Base-by-base conservation (phyloP, 2,888 invertebrate species). In the Sympetrum striolatum region DNA sequence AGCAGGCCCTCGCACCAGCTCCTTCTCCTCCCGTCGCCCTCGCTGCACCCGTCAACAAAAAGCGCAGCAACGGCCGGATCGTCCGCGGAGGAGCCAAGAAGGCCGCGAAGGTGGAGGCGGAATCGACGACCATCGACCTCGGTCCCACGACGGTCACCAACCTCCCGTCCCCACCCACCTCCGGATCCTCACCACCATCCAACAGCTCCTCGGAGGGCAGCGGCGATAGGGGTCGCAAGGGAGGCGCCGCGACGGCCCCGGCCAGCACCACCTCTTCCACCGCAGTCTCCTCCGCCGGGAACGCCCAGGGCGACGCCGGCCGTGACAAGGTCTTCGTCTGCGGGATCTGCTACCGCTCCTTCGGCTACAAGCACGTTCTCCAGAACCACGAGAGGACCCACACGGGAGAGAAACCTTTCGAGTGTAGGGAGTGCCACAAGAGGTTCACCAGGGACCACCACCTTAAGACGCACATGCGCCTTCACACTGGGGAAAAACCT, bases 381-480 rank as follows among this genome's bases (percentile, higher is more conserved):
- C 98, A 98, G 94, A 98, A 98, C 93, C 98, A 98, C 94, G 98
- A 98, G 93, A 96, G 98, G 92, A 98, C 98, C 0, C 98, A 98
- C 93, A 98, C 98, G 0, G 98, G 98, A 0, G 98, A 98, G 93
- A 98, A 98, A 93, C 98, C 98, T 0, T 98, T 98, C 94, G 97
- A 98, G 93, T 98, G 98, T 93, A 96, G 96, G 53, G 97, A 98
- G 94, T 98, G 98, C 93, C 97, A 98, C 93, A 98, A 98, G 94
- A 95, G 98, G 92, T 98, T 98, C 94, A 98, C 98, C 1, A 95
- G 98, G 90, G 98, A 98, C 93, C 98, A 98, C 93, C 98, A 98
- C 93, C 95, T 98, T 90, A 98, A 98, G 94, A 98, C 98, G 0
- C 98, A 98, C 94, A 97, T 98, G 95, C 95, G 98, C 44, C 94